Evolutionary conservation across 2,113 vertebrate genomes (phyloP).

Genomic region (Zosterops pallidus): DNA sequence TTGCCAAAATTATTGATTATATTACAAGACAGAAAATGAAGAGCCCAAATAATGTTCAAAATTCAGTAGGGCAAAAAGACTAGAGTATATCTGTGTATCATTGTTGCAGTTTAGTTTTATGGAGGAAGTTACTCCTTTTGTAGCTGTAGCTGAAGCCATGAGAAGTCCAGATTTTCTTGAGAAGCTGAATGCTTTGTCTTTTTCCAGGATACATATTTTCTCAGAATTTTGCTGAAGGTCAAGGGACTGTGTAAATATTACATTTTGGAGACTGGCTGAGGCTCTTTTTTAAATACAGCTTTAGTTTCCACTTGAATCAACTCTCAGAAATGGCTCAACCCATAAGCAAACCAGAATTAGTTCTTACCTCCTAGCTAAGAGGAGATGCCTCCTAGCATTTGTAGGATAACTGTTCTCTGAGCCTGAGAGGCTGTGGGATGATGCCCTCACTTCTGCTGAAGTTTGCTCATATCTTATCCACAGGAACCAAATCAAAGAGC

Average conservation of each 20-base stretch:
- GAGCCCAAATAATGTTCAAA: neutral
- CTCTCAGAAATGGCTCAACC: neutral
- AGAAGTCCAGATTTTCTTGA: neutral
- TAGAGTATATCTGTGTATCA: neutral
- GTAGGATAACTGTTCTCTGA: neutral
- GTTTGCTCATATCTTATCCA: neutral
- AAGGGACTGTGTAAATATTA: neutral
- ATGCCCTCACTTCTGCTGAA: neutral
- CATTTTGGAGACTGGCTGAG: neutral
- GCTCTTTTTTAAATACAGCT: neutral
- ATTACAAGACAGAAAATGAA: neutral
- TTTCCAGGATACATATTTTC: neutral
- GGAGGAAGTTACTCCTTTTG: neutral
- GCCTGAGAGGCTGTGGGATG: neutral
- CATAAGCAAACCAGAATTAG: neutral
- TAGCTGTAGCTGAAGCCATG: neutral
- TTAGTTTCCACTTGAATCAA: neutral
- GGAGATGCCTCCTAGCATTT: neutral
- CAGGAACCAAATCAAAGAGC: neutral
- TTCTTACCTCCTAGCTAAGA: neutral
- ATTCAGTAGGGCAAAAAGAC: neutral
- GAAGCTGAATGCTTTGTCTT: neutral
- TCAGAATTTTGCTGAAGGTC: neutral
- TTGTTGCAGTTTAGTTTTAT: neutral
- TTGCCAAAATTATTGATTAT: neutral